Evolutionary conservation across 2,113 vertebrate genomes (phyloP), one percentile per base, ranked within the genome.

Genomic region (Dryoscopus gambensis): DNA sequence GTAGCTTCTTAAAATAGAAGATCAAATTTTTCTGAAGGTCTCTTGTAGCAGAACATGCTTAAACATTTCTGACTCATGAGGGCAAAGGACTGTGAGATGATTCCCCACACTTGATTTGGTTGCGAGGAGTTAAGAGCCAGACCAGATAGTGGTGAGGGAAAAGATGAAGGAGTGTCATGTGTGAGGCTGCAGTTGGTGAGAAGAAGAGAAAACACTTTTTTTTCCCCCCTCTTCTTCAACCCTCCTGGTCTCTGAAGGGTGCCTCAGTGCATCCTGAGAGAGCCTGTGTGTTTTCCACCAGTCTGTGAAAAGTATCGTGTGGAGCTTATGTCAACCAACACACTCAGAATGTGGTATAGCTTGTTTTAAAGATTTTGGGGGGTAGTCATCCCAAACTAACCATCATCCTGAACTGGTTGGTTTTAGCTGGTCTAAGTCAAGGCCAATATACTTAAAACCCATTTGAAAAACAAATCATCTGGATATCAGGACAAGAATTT

Each of bases 1-100:
- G 9, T 49, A 47, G 7, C 31, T 64, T 71, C 63, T 78, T 62
- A 62, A 76, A 91, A 59, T 3, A 87, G 73, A 70, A 46, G 20
- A 75, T 25, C 2, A 60, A 24, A 10, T 39, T 69, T 85, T 89
- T 78, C 37, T 62, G 22, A 57, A 77, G 63, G 33, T 63, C 39
- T 87, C 33, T 79, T 1, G 1, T 0, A 1, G 15, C 16, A 2
- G 4, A 53, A 19, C 19, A 35, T 24, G 28, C 44, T 92, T 1
- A 0, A 13, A n/a, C 18, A 30, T 30, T 62, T 85, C 40, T 88
- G 94, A 83, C 40, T 90, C 49, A 37, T 9, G 49, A 31, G 22
- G 37, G 12, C 16, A 73, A 80, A 21, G 6, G 19, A 42, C 28
- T 30, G 14, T 1, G 9, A 87, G 19, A 24, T 1, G 6, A 39